A percentile compares a stretch with the other conserved stretches of the same genome.
Conservation (phyloP, 1,140 invertebrate species). For the Cotesia typhae region DNA sequence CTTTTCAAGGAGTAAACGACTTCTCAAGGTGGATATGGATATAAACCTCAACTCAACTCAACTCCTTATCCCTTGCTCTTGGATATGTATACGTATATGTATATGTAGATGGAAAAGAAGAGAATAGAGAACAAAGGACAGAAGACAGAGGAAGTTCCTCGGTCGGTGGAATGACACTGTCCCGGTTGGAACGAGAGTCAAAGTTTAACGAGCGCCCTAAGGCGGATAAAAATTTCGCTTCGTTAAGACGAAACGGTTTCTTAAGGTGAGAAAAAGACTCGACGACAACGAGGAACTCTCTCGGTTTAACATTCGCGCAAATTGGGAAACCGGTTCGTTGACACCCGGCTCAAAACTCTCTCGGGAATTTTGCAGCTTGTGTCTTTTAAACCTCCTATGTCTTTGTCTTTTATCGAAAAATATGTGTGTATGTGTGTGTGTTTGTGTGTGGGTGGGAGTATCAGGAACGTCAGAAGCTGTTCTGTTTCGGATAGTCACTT, state of each 20-base stretch:
- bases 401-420: too few relatives aligned
- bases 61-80: too few relatives aligned
- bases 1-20: conserved; percentile 17
- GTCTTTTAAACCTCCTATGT: neutral
- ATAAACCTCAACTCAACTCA: too few relatives aligned
- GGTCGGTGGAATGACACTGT: conserved; percentile 33
- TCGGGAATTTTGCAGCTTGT: neutral
- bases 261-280: conserved; percentile 34
- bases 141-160: conserved; percentile 26
- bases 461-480: too few relatives aligned
- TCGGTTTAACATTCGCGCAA: conserved; percentile 29
- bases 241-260: conserved; percentile 27
- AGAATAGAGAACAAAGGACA: neutral
- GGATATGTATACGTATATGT: neutral
- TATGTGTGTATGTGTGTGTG: too few relatives aligned
- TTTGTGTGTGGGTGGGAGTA: too few relatives aligned
- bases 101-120: neutral
- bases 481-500: too few relatives aligned
- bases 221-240: conserved; percentile 39
- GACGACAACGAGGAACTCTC: conserved; percentile 6
- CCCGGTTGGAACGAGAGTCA: conserved; percentile 24
- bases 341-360: conserved; percentile 14
- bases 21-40: neutral
- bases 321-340: conserved; percentile 32
- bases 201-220: conserved; percentile 38